Evolutionary conservation across 35 echinoderm and acorn worm genomes (phyloP).

Genomic region (Ophiothrix spiculata): DNA sequence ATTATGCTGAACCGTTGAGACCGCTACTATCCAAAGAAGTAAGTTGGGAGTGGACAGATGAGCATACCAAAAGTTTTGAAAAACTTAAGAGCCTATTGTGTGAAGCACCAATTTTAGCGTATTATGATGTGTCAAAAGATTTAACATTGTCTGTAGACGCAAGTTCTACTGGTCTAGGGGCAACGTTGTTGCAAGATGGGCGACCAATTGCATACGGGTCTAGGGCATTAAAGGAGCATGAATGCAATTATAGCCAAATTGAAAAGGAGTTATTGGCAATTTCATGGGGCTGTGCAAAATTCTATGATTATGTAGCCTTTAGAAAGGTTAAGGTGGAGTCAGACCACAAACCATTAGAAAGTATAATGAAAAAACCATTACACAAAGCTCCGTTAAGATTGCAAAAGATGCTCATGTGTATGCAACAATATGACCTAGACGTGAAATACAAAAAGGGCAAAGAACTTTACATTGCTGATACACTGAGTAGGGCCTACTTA

Average conservation of each 20-base stretch:
- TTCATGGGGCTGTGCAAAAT: slow-evolving; percentile 42
- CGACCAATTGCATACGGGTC: slow-evolving; percentile 14
- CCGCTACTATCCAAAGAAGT: slow-evolving; percentile 36
- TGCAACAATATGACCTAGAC: slow-evolving; percentile 40
- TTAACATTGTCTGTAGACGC: slow-evolving; percentile 42
- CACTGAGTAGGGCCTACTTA: slow-evolving; percentile 21
- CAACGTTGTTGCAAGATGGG: slow-evolving; percentile 40
- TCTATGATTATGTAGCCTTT: slow-evolving; percentile 34
- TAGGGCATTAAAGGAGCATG: background rate
- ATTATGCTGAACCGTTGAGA: slow-evolving; percentile 26
- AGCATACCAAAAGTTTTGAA: slow-evolving; percentile 11
- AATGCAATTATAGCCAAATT: slow-evolving; percentile 9
- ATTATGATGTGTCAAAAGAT: slow-evolving; percentile 38
- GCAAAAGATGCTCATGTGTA: slow-evolving; percentile 41
- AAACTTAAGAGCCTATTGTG: slow-evolving; percentile 29
- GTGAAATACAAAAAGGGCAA: slow-evolving; percentile 46
- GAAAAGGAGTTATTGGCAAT: slow-evolving; percentile 44
- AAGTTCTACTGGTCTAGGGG: slow-evolving; percentile 18
- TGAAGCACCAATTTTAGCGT: slow-evolving; percentile 37
- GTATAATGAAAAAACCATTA: slow-evolving; percentile 34
- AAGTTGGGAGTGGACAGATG: slow-evolving; percentile 33
- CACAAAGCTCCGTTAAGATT: slow-evolving; percentile 9
- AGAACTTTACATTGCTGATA: slow-evolving; percentile 39
- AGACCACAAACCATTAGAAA: slow-evolving; percentile 47
- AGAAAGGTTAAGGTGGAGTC: slow-evolving; percentile 26